phyloP scores from a whole-genome alignment of 2,113 vertebrate species.

The Macrotis lagotis region DNA sequence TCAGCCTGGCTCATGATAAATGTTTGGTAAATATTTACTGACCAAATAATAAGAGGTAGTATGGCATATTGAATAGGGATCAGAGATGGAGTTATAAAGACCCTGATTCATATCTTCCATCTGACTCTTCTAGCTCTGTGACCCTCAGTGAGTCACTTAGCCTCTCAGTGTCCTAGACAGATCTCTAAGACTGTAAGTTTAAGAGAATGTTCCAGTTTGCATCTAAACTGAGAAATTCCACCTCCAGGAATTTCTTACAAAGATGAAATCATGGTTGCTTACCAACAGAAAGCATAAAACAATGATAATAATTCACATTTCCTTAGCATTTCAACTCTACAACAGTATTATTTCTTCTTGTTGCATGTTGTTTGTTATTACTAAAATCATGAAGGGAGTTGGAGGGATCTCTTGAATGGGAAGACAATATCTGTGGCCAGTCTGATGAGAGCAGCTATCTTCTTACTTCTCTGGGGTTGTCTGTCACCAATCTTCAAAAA shows the following conservation, averaged over 20 bases:
- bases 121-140: not conserved
- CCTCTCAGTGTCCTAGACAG: not conserved
- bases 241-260: not conserved
- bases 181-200: not conserved
- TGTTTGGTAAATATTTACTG: not conserved
- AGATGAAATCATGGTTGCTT: not conserved
- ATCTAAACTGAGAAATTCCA: not conserved
- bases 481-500: not conserved
- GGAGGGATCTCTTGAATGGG: not conserved
- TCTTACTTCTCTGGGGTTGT: not conserved
- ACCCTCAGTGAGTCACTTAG: not conserved
- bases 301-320: not conserved
- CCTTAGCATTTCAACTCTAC: not conserved
- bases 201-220: not conserved
- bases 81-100: not conserved
- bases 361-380: not conserved
- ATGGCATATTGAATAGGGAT: not conserved
- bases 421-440: not conserved
- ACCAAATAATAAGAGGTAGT: not conserved
- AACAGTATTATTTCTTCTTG: not conserved
- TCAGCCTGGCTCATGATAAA: not conserved
- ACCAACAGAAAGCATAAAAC: not conserved
- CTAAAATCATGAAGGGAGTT: not conserved
- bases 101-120: not conserved
- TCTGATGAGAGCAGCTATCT: not conserved